Conservation (phyloP, 2,888 invertebrate species). For the Rosalia funebris region DNA sequence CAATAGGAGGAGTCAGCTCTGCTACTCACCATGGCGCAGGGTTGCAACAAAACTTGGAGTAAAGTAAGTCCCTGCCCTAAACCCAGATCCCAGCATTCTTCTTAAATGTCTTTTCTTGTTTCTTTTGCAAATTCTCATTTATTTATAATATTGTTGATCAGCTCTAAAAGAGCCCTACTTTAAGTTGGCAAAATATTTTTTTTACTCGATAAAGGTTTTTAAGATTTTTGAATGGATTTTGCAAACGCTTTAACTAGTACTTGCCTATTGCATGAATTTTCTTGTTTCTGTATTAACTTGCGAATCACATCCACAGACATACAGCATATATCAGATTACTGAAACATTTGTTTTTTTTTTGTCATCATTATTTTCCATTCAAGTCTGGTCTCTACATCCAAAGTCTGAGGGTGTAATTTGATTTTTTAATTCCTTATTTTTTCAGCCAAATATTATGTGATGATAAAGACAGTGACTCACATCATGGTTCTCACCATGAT, state of each 20-base stretch:
- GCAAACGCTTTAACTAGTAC: constrained; percentile 40
- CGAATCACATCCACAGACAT: constrained; percentile 43
- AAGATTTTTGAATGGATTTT: constrained; percentile 34
- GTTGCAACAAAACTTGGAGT: constrained; percentile 95
- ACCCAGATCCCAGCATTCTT: constrained; percentile 47
- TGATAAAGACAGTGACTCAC: constrained; percentile 69
- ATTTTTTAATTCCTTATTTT: constrained; percentile 44
- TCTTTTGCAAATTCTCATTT: constrained; percentile 31
- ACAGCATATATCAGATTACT: constrained; percentile 38
- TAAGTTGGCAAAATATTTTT: constrained; percentile 30
- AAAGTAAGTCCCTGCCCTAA: constrained; percentile 80
- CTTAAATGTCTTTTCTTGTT: constrained; percentile 38
- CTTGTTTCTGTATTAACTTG: constrained; percentile 43
- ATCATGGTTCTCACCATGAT: constrained; percentile 68
- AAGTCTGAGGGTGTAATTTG: constrained; percentile 26
- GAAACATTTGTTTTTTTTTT: constrained; percentile 36
- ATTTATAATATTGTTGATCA: constrained; percentile 18
- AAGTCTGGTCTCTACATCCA: constrained; percentile 38
- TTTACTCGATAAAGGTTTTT: constrained; percentile 26
- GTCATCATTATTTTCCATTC: constrained; percentile 30
- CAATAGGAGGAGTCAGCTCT: constrained; percentile 74
- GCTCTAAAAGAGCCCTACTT: constrained; percentile 30
- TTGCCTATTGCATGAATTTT: constrained; percentile 43
- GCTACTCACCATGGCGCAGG: constrained; percentile 93
- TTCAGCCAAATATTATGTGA: constrained; percentile 76